Conservation (phyloP, 2,888 invertebrate species). For the Hartigia nigra region DNA sequence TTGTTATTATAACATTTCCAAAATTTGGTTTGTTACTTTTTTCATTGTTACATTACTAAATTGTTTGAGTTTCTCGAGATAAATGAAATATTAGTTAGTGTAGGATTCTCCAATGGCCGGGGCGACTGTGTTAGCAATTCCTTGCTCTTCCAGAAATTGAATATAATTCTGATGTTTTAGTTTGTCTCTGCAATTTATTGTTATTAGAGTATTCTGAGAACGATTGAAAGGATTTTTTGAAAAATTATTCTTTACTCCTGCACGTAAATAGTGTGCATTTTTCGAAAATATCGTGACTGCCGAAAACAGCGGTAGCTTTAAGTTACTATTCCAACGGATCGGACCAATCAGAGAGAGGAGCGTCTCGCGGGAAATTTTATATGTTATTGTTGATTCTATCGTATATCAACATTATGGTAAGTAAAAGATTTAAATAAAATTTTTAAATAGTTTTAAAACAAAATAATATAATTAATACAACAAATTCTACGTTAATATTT, state of each 20-base stretch:
- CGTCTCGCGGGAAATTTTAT: background rate
- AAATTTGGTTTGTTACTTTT: background rate
- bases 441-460: background rate
- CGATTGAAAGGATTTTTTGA: background rate
- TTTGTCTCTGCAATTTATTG: background rate
- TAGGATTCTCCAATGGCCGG: conserved; percentile 9
- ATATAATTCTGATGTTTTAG: background rate
- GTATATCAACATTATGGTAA: background rate
- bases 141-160: background rate
- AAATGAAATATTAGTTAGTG: background rate
- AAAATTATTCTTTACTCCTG: background rate
- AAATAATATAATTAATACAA: background rate
- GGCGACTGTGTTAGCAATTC: conserved; percentile 3
- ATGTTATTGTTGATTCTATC: background rate
- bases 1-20: background rate
- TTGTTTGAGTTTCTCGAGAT: background rate
- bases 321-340: background rate
- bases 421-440: background rate
- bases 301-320: background rate
- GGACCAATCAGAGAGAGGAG: background rate
- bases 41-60: conserved; percentile 8
- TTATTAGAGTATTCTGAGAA: background rate
- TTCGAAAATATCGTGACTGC: background rate
- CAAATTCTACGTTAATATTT: background rate
- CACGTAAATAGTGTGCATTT: background rate